A percentile compares a stretch with the other conserved stretches of the same genome.
phyloP scores from a whole-genome alignment of 2,888 invertebrate genomes.

The Neoitamus cyanurus region DNA sequence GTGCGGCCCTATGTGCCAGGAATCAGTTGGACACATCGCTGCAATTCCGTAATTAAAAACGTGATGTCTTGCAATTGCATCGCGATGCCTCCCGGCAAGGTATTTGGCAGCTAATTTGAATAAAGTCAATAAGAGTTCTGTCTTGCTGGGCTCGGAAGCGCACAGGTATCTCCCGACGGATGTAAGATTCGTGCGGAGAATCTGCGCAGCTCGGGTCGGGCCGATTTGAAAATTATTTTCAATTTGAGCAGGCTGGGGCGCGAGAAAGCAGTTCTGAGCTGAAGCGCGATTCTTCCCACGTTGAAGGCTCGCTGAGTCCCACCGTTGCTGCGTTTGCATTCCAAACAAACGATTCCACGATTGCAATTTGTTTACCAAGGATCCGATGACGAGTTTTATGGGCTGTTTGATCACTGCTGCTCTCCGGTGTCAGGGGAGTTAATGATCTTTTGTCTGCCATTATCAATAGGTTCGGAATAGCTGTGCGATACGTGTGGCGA shows the following conservation, averaged over 20 bases:
- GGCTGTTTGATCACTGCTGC: neutral
- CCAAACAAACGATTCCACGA: neutral
- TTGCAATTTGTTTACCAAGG: neutral
- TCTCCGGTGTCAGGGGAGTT: neutral
- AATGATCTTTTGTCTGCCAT: neutral
- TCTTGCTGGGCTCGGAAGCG: neutral
- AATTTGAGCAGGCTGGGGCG: neutral
- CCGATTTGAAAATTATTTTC: neutral
- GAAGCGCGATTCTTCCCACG: neutral
- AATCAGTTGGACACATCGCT: constrained; percentile 12
- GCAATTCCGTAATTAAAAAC: constrained; percentile 38
- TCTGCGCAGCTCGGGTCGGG: neutral
- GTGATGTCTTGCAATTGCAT: constrained; percentile 28
- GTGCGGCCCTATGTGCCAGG: neutral
- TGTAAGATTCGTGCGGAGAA: neutral
- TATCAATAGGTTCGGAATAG: neutral
- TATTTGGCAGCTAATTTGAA: constrained; percentile 24
- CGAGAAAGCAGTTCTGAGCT: neutral
- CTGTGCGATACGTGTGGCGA: too few species aligned
- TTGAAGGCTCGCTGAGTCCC: neutral
- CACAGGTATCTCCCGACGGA: neutral
- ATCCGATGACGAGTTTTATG: neutral
- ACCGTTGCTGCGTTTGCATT: neutral
- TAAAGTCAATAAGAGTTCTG: neutral
- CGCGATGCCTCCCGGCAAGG: neutral